phyloP scores from a whole-genome alignment of 1,140 invertebrate species.

The Sitobion miscanthi region DNA sequence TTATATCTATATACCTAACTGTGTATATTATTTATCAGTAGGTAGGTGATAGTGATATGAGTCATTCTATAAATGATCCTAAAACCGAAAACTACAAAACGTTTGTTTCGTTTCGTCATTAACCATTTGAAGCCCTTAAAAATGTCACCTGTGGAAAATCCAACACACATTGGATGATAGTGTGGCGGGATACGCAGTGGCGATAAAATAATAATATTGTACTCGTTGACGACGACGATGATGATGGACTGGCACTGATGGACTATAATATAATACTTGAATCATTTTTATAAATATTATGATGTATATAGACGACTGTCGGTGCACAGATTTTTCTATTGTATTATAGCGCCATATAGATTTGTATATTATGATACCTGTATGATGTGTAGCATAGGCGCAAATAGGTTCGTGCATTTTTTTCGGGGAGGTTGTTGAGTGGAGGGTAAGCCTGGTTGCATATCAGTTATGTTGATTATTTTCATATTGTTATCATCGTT shows the following conservation, averaged over 20 bases:
- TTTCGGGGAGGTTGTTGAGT: neutral
- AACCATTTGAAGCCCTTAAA: too few species aligned
- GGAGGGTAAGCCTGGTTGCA: too few species aligned
- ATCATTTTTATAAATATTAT: neutral
- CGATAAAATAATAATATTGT: neutral
- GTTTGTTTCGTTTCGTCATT: too few species aligned
- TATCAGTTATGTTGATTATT: neutral
- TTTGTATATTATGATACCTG: neutral
- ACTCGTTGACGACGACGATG: neutral
- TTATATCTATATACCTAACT: too few species aligned
- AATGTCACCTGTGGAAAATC: neutral
- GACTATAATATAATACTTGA: neutral
- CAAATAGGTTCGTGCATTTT: neutral
- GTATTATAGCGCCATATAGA: neutral
- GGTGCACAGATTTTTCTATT: neutral
- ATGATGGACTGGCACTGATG: neutral
- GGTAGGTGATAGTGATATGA: too few species aligned
- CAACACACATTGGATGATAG: neutral
- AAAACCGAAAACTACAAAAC: too few species aligned
- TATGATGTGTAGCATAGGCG: neutral
- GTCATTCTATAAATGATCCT: too few species aligned
- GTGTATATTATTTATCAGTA: too few species aligned
- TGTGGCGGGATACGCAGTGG: neutral
- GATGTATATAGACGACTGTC: neutral
- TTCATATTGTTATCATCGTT: neutral